Conservation (phyloP, 2,113 vertebrate species). For the Monarcha castaneiventris region DNA sequence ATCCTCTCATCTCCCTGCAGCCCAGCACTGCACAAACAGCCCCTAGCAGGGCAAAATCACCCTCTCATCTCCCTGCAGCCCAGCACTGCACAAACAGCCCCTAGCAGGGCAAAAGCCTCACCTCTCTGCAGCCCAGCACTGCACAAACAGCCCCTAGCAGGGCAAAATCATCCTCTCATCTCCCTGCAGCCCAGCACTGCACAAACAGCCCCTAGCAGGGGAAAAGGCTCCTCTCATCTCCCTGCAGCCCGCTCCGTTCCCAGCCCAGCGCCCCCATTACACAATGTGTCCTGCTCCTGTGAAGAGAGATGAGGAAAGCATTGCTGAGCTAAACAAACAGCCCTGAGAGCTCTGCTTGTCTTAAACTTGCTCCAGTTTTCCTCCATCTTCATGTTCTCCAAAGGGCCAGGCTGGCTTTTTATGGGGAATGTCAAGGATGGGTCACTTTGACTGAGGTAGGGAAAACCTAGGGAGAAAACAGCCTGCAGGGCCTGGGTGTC, state of each 20-base stretch:
- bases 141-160: conserved; percentile 29
- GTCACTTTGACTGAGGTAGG: neutral
- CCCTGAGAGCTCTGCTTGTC: neutral
- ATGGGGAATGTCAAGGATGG: accelerated
- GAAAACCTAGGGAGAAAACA: neutral
- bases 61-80: neutral
- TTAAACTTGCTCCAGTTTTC: accelerated
- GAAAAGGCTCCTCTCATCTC: neutral
- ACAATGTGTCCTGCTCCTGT: neutral
- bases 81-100: neutral
- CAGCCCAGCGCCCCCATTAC: neutral
- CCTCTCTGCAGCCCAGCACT: neutral
- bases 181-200: neutral
- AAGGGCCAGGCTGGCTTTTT: neutral
- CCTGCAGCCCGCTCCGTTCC: neutral
- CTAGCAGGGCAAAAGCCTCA: neutral
- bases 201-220: conserved; percentile 25
- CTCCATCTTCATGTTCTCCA: neutral
- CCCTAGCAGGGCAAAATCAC: neutral
- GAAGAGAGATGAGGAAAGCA: neutral
- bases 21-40: conserved; percentile 10
- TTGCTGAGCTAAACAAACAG: neutral
- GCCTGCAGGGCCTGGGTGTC: too few species aligned
- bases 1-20: neutral
- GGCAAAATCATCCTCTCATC: neutral